Evolutionary conservation across 2,113 vertebrate genomes (phyloP), one percentile per base, ranked within the genome.

Genomic region (Phainopepla nitens): DNA sequence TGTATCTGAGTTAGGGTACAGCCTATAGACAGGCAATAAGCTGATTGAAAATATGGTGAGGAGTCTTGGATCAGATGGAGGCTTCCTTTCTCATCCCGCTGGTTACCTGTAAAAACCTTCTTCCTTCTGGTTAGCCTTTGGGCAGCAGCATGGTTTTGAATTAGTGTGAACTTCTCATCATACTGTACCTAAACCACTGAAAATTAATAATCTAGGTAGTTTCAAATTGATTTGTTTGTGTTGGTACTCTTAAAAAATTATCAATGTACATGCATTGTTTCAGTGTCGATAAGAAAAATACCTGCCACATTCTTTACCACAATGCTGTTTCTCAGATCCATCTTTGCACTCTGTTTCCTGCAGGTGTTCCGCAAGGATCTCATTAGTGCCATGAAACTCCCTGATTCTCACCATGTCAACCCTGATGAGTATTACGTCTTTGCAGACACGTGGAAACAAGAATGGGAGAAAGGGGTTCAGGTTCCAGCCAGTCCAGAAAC

Each of bases 341-440:
- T 85, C 22, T 80, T 82, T 49, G 62, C 24, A 4, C 20, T 93
- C 60, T 41, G 31, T 89, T 88, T 89, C 29, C 65, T 49, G 7
- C 97, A 99, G 99, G 99, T 99, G 96, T 99, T 99, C 98, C 98
- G 99, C 96, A 99, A 99, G 98, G 99, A 99, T 98, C 98, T 99
- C 98, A 99, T 99, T 96, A 99, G 99, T 97, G 99, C 99, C 95
- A 99, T 99, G 99, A 99, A 99, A 98, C 97, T 99, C 81, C 99
- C 99, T 3, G 99, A 99, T 97, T 99, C 99, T 72, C 98, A 99
- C 92, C 99, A 99, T 61, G 94, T 99, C 91, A 98, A 98, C 78
- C 97, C 98, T 47, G 99, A 99, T 72, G 99, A 99, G 89, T 99
- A 99, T 97, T 99, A 99, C 91, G 94, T 99, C 91, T 98, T 99